phyloP scores from a whole-genome alignment of 2,797 vertebrate genomes.

The Leontocebus nigricollis region DNA sequence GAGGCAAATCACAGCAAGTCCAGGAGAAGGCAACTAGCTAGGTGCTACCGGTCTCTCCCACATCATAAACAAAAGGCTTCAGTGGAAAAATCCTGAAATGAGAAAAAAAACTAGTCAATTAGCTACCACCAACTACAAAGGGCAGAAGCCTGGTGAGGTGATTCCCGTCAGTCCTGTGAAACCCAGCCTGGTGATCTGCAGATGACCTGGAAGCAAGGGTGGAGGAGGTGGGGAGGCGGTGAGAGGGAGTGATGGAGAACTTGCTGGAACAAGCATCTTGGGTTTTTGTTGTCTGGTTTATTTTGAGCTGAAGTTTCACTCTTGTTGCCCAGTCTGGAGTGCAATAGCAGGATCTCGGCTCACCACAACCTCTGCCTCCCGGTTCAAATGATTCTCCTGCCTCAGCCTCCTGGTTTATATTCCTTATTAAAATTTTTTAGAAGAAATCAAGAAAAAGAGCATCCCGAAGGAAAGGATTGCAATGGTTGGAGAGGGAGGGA shows the following conservation, averaged over 20 bases:
- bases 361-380: not conserved
- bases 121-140: not conserved
- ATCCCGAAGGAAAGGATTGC: not conserved
- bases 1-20: not conserved
- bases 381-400: not conserved
- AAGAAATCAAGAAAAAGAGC: not conserved
- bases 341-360: not conserved
- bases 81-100: not conserved
- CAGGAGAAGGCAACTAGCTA: not conserved
- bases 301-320: not conserved
- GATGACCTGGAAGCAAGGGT: not conserved
- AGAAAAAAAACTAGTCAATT: not conserved
- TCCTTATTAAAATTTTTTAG: not conserved
- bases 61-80: not conserved
- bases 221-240: not conserved
- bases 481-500: not conserved
- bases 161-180: not conserved
- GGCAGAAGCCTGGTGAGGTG: not conserved
- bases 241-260: not conserved
- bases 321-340: not conserved
- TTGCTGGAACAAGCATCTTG: not conserved
- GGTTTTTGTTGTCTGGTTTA: no score
- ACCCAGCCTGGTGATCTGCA: not conserved
- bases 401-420: not conserved
- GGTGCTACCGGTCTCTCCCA: not conserved